These are phyloP conservation scores for Lithophane socia DNA, from an alignment of 2,888 invertebrate genomes.

Conservation along the genomic window DNA sequence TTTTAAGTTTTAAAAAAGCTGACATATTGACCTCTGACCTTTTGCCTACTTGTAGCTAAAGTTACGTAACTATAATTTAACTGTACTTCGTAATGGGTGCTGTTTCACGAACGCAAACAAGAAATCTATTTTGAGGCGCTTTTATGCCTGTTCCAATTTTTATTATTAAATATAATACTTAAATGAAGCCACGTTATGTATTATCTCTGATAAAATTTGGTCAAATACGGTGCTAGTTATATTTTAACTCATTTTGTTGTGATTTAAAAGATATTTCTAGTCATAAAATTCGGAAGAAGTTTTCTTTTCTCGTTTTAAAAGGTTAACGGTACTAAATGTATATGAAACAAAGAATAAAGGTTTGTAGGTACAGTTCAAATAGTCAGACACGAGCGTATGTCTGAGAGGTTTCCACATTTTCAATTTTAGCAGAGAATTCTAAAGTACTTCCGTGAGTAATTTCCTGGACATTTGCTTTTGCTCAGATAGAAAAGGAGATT, in stretches of 20 bases:
- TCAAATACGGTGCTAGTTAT: not conserved
- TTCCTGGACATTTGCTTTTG: slow-evolving; percentile 62
- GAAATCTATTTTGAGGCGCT: not conserved
- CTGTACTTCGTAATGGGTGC: not conserved
- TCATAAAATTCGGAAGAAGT: not conserved
- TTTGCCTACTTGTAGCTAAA: slow-evolving; percentile 33
- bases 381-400: slow-evolving; percentile 23
- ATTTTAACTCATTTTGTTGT: not conserved
- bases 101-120: not conserved
- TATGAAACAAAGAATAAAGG: not conserved
- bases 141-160: not conserved
- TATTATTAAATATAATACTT: not conserved
- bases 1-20: slow-evolving; percentile 45
- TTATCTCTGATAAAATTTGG: no score
- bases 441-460: slow-evolving; percentile 57
- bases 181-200: not conserved
- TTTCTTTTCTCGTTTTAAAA: not conserved
- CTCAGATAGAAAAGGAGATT: slow-evolving; percentile 45
- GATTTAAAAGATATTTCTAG: not conserved
- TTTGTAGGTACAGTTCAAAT: not conserved
- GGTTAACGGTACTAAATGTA: not conserved
- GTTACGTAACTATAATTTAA: slow-evolving; percentile 16
- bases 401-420: slow-evolving; percentile 47
- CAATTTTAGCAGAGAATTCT: slow-evolving; percentile 57
- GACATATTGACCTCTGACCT: slow-evolving; percentile 54